Evolutionary conservation across 2,888 invertebrate genomes (phyloP).

Genomic region (Aporophyla nigra): DNA sequence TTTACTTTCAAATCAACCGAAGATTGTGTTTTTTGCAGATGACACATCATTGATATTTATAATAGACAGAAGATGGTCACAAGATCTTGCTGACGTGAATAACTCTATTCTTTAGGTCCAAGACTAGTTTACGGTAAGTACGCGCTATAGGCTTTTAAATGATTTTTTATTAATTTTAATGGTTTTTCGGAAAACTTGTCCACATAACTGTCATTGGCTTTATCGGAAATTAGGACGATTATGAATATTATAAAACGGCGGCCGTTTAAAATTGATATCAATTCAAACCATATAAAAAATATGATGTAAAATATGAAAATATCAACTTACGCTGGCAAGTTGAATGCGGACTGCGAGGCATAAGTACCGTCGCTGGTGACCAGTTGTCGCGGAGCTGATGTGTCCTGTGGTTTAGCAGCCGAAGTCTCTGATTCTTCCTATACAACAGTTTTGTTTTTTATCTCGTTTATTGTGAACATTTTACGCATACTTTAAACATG

Average conservation of each 20-base stretch:
- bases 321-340: constrained; percentile 93
- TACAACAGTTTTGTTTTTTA: no score
- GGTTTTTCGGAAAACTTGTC: neutral
- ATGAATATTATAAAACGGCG: neutral
- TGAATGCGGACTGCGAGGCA: constrained; percentile 99
- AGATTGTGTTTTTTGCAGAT: no score
- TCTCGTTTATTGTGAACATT: neutral
- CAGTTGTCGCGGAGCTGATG: constrained; percentile 91
- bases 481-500: neutral
- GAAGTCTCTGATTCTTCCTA: constrained; percentile 71
- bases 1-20: no score
- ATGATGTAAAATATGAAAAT: neutral
- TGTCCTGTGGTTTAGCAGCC: constrained; percentile 71
- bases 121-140: no score
- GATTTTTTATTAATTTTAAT: neutral
- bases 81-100: no score
- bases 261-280: neutral
- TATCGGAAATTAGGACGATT: neutral
- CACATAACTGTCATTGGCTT: neutral
- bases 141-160: no score
- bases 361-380: constrained; percentile 99
- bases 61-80: no score
- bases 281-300: neutral
- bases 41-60: no score
- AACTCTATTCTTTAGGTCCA: no score